Evolutionary conservation across 2,888 invertebrate genomes (phyloP), one percentile per base, ranked within the genome.

Genomic region (Cephus sareptanus): DNA sequence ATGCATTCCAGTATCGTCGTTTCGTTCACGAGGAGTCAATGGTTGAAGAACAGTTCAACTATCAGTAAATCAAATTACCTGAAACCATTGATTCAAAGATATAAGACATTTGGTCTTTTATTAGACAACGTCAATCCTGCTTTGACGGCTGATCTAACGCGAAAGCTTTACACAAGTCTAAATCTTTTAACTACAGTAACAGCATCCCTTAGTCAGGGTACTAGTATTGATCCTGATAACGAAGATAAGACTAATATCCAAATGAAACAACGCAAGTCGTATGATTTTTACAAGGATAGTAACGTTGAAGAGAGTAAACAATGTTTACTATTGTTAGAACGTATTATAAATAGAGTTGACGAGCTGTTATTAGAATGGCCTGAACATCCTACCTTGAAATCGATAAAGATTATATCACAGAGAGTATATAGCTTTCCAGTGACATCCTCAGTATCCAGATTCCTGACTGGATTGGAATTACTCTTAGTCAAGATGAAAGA

Each of bases 401-500:
- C 96, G 93, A 96, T 97, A 80, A 92, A 94, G 82, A 92, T 93
- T 11, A 94, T 97, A 79, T 94, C 95, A 4, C 93, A 95, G 12
- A 92, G 95, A 80, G 94, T 96, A 75, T 91, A 94, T 35, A 91
- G 92, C 31, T 97, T 99, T 90, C 94, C 97, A 0, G 93, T 97
- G 0, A 95, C 95, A 0, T 96, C 96, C 81, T 96, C 99, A 0
- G 92, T 99, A 4, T 96, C 97, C 79, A 95, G 98, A 83, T 98
- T 97, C 88, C 94, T 98, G 1, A 96, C 97, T 0, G 98, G 98
- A 0, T 93, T 99, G 76, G 99, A 99, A 91, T 92, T 98, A 75
- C 92, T 99, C 1, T 93, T 99, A 1, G 95, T 95, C 81, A 96
- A 97, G 87, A 93, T 96, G 76, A 94, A 98, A 82, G 96, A 98